Percentiles rank a stretch among this genome's conserved stretches.
phyloP scores from a whole-genome alignment of 2,797 vertebrate genomes.

The Alectoris magna region DNA sequence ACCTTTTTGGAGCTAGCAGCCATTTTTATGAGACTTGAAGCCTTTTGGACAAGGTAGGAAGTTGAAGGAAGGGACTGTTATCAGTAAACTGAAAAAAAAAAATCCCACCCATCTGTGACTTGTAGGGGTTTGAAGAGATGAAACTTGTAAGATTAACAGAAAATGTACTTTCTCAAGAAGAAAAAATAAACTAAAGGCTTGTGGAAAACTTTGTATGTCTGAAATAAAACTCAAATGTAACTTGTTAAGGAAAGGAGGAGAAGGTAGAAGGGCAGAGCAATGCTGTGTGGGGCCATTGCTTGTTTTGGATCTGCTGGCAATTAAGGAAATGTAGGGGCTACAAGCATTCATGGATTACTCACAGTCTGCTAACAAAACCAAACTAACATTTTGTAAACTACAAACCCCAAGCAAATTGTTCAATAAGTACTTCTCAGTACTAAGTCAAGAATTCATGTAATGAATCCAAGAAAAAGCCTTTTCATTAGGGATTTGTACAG shows the following conservation, averaged over 20 bases:
- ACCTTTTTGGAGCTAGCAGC: not conserved
- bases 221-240: not conserved
- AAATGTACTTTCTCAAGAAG: not conserved
- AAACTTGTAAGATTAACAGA: not conserved
- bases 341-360: not conserved
- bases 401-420: not conserved
- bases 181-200: not conserved
- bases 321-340: not conserved
- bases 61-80: not conserved
- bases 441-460: not conserved
- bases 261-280: not conserved
- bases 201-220: not conserved
- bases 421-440: not conserved
- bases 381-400: not conserved
- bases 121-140: not conserved
- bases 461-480: not conserved
- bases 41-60: not conserved
- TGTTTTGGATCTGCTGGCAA: not conserved
- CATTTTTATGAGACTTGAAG: not conserved
- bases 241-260: not conserved
- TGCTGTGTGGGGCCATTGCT: fast-evolving
- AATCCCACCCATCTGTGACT: fast-evolving
- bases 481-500: not conserved
- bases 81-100: not conserved
- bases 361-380: not conserved